Evolutionary conservation across 2,888 invertebrate genomes (phyloP).

Genomic region (Arctia plantaginis): DNA sequence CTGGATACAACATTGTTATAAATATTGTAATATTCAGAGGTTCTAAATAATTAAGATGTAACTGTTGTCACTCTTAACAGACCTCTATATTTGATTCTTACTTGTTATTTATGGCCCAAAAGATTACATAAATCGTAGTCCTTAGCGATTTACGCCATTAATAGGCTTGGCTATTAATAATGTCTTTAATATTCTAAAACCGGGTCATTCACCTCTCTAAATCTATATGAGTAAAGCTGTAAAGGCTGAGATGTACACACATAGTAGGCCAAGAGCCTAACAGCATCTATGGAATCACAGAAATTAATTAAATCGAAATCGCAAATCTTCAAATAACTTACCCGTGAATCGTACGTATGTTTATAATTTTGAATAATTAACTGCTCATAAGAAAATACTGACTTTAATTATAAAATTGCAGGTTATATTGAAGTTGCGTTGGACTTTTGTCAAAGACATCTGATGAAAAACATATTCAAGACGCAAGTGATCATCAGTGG

Average conservation of each 20-base stretch:
- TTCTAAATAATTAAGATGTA: background rate
- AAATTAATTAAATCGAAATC: no score
- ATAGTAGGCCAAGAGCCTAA: no score
- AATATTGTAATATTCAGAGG: no score
- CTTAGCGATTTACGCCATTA: no score
- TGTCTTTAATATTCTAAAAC: background rate
- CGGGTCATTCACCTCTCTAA: background rate
- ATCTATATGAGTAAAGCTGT: background rate
- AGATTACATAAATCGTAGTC: no score
- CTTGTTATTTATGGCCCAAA: no score
- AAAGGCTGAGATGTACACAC: background rate
- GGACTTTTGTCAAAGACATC: slow-evolving; percentile 69
- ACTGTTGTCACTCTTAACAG: background rate
- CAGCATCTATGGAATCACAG: no score
- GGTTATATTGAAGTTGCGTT: slow-evolving; percentile 75
- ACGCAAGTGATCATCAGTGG: slow-evolving; percentile 65
- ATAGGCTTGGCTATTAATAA: no score
- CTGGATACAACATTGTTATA: background rate
- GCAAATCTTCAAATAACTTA: no score
- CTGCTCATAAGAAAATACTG: background rate
- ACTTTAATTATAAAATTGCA: slow-evolving; percentile 42
- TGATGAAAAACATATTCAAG: slow-evolving; percentile 77
- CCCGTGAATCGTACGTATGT: no score
- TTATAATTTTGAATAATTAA: background rate
- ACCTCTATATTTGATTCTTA: no score